Base-by-base conservation (phyloP, 2,888 invertebrate species). In the Xestia xanthographa region DNA sequence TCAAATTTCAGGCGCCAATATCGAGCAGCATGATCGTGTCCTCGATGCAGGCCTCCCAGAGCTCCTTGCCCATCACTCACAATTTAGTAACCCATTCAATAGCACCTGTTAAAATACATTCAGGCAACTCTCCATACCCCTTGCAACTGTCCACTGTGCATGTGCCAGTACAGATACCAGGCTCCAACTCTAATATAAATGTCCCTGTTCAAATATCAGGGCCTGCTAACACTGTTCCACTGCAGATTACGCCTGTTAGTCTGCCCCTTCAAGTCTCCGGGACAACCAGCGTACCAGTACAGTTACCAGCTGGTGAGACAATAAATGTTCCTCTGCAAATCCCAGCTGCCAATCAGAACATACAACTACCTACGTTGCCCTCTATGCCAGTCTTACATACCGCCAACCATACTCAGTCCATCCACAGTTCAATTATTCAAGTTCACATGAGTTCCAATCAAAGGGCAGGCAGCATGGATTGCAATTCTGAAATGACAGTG, bases 21-120 rank as follows among this genome's bases (percentile, higher is more conserved):
- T 92, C 96, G 89, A 95, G 94, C 95, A 95, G 96, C 90, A 96
- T 96, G 96, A 95, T 96, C 90, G 95, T 96, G 90, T 95, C 96
- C 82, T 95, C 96, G 84, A 92, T 96, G 92, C 96, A 95, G 90
- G 93, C 94, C 88, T 92, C 95, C 77, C 95, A 95, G 92, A 96
- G 93, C 92, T 95, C 95, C 74, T 93, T 96, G 91, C 94, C 95
- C 75, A 94, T 96, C 75, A 92, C 95, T 80, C 96, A 96, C 86
- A 95, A 92, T 89, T 92, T 96, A 89, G 94, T 96, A 72, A 94
- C 96, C 69, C 96, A 96, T 88, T 94, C 96, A 75, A 92, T 96
- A 84, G 95, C 95, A 72, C 96, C 96, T 83, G 94, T 96, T 69
- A 96, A 96, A 90, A 93, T 96, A 86, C 96, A 96, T 86, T 85